Conservation (phyloP, 2,888 invertebrate species). For the Hyposoter dolosus region DNA sequence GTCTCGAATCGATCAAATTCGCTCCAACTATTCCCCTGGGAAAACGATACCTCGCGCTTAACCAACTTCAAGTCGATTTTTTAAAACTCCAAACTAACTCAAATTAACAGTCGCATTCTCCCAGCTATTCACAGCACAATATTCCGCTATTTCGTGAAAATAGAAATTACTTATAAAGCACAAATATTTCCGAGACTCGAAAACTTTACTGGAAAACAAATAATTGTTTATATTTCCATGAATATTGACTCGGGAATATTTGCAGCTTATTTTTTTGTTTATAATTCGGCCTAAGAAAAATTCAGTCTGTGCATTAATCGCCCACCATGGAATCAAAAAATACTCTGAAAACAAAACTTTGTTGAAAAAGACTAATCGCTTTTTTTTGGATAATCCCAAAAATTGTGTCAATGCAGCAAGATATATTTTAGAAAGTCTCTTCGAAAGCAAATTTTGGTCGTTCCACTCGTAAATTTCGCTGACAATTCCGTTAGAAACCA, state of each 20-base stretch:
- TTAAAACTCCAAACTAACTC: background rate
- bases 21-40: background rate
- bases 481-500: no score
- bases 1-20: constrained; percentile 47
- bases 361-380: no score
- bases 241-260: background rate
- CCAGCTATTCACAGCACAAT: background rate
- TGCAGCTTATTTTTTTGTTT: background rate
- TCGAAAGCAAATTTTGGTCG: no score
- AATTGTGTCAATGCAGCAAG: no score
- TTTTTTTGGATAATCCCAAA: no score
- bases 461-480: no score
- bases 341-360: no score
- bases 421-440: no score
- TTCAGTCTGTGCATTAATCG: background rate
- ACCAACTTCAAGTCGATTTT: constrained; percentile 10
- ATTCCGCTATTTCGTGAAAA: background rate
- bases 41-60: constrained; percentile 6
- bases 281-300: background rate
- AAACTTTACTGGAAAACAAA: no score
- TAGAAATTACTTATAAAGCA: background rate
- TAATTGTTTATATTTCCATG: no score
- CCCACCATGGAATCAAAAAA: constrained; percentile 29
- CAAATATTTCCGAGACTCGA: background rate
- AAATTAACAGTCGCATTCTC: background rate